phyloP scores from a whole-genome alignment of 2,888 invertebrate genomes.

The Amphimallon solstitiale region DNA sequence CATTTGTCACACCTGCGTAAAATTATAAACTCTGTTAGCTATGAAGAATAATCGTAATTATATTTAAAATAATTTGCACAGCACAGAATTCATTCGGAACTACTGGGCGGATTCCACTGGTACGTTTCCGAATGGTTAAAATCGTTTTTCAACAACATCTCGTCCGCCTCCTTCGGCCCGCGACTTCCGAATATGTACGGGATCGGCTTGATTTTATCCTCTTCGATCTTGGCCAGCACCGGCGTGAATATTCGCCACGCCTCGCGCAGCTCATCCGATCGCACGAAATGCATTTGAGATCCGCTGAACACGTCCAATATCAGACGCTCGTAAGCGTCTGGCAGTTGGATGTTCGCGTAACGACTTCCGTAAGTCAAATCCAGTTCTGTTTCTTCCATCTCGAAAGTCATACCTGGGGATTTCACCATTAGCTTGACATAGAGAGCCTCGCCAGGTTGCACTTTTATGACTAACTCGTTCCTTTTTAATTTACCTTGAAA shows the following conservation, averaged over 20 bases:
- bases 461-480: constrained; percentile 97
- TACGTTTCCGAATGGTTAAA: constrained; percentile 97
- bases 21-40: no score
- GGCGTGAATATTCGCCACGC: constrained; percentile 99
- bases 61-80: no score
- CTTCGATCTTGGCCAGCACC: constrained; percentile 87
- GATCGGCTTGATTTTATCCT: constrained; percentile 77
- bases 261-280: constrained; percentile 94
- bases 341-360: constrained; percentile 83
- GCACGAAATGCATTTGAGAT: constrained; percentile 98
- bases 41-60: no score
- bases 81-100: no score
- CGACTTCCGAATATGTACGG: constrained; percentile 89
- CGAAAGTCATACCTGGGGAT: constrained; percentile 96
- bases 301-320: constrained; percentile 98
- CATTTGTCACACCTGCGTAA: no score
- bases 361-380: constrained; percentile 94
- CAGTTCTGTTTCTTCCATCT: constrained; percentile 97
- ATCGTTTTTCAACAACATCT: constrained; percentile 79
- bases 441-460: constrained; percentile 98
- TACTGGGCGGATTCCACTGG: constrained; percentile 88
- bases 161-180: constrained; percentile 91
- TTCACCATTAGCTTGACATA: constrained; percentile 99
- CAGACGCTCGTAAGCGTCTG: constrained; percentile 97
- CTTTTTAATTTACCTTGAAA: constrained; percentile 89